A percentile compares a stretch with the other conserved stretches of the same genome.
Evolutionary conservation across 37 sponge, comb jelly and placozoan species (phyloP).

Genomic region (Dysidea cf. avara): DNA sequence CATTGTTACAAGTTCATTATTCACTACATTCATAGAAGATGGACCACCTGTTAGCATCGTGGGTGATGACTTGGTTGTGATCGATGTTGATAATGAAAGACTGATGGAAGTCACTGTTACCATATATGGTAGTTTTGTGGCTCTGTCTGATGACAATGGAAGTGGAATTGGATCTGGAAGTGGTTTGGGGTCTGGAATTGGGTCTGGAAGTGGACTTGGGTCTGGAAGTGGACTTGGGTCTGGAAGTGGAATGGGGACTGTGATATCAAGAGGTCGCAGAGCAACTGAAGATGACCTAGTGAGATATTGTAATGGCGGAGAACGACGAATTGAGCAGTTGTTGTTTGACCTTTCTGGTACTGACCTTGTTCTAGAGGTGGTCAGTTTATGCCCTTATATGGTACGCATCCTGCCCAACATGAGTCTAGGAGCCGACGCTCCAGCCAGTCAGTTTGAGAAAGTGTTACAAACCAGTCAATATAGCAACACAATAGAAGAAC

Average conservation of each 20-base stretch:
- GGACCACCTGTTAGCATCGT: slow-evolving; percentile 44
- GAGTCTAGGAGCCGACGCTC: slow-evolving; percentile 14
- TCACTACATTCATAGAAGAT: slow-evolving; percentile 69
- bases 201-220: neutral
- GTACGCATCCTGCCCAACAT: slow-evolving; percentile 46
- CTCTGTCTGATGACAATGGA: slow-evolving; percentile 19
- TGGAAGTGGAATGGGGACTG: slow-evolving; percentile 7
- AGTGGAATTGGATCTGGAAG: slow-evolving; percentile 17
- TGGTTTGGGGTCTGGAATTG: neutral
- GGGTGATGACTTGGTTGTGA: slow-evolving; percentile 55
- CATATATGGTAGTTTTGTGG: slow-evolving; percentile 55
- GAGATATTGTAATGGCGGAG: slow-evolving; percentile 60
- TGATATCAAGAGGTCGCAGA: too few relatives aligned
- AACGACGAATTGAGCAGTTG: slow-evolving; percentile 52
- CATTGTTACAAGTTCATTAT: slow-evolving; percentile 10
- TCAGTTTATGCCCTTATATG: slow-evolving; percentile 75
- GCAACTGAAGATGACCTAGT: too few relatives aligned
- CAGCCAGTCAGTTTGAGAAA: slow-evolving; percentile 51
- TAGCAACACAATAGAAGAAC: slow-evolving; percentile 85
- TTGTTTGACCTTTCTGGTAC: slow-evolving; percentile 40
- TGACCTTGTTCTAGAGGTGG: slow-evolving; percentile 52
- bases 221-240: slow-evolving; percentile 14
- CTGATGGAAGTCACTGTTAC: slow-evolving; percentile 70
- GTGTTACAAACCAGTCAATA: slow-evolving; percentile 61
- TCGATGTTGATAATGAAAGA: slow-evolving; percentile 75